Percentiles rank a stretch among this genome's conserved stretches.
These are phyloP conservation scores for Genyomyrus donnyi DNA, from an alignment of 2,113 vertebrate genomes.

Conservation along the genomic window DNA sequence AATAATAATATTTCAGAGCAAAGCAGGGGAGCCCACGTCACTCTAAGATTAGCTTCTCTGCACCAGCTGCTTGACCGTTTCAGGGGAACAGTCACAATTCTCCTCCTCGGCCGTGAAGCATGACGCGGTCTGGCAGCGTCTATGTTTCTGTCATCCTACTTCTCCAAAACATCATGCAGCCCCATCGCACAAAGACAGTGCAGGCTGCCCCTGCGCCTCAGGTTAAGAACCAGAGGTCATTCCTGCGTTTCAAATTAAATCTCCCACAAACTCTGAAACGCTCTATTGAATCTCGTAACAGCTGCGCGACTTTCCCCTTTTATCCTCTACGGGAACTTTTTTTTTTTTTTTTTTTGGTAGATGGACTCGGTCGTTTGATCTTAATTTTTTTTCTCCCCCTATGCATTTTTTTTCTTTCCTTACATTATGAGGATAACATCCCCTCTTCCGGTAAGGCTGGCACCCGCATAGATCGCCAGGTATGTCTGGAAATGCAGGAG, in stretches of 20 bases:
- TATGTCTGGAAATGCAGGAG: neutral
- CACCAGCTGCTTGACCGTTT: neutral
- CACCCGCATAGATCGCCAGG: neutral
- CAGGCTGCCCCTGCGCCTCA: neutral
- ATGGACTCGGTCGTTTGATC: neutral
- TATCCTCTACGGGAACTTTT: neutral
- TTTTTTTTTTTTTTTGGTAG: neutral
- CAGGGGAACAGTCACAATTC: neutral
- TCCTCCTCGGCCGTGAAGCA: neutral
- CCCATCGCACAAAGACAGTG: neutral
- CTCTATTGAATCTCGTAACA: neutral
- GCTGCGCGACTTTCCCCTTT: neutral
- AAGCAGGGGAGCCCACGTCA: neutral
- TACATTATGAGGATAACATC: neutral
- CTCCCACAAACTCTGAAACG: neutral
- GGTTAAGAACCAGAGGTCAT: neutral
- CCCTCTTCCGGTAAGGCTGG: neutral
- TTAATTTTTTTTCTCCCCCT: neutral
- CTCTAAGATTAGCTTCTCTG: neutral
- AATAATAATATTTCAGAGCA: neutral
- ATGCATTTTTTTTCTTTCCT: neutral
- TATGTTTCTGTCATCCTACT: neutral
- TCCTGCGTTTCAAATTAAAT: neutral
- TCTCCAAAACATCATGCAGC: neutral
- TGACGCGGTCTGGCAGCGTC: neutral